Percentiles rank a stretch among this genome's conserved stretches.
phyloP scores from a whole-genome alignment of 1,140 invertebrate species.

The Forficula auricularia region DNA sequence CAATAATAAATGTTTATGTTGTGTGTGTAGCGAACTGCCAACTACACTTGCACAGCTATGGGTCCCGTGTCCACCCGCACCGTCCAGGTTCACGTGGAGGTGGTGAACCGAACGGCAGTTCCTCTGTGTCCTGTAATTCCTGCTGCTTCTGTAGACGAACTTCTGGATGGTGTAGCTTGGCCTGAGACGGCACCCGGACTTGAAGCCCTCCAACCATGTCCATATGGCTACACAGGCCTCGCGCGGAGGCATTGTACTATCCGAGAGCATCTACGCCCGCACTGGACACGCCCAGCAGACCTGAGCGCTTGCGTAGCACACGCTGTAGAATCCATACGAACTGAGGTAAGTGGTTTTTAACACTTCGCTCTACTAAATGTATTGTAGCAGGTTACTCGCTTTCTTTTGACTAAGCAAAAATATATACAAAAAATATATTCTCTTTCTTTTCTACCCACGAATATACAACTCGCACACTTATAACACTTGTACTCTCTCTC shows the following conservation, averaged over 20 bases:
- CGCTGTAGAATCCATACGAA: slow-evolving; percentile 39
- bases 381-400: too few species aligned
- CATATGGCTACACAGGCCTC: slow-evolving; percentile 24
- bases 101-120: slow-evolving; percentile 35
- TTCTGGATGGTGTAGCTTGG: slow-evolving; percentile 32
- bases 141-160: too few species aligned
- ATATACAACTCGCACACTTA: too few species aligned
- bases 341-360: slow-evolving; percentile 38
- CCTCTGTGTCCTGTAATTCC: slow-evolving; percentile 36
- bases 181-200: slow-evolving; percentile 41
- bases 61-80: slow-evolving; percentile 35
- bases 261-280: slow-evolving; percentile 37
- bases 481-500: too few species aligned
- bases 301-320: slow-evolving; percentile 52
- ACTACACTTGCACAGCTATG: slow-evolving; percentile 38
- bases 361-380: too few species aligned
- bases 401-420: too few species aligned
- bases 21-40: slow-evolving; percentile 35
- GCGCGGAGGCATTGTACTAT: slow-evolving; percentile 33
- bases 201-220: slow-evolving; percentile 38
- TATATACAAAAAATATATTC: too few species aligned
- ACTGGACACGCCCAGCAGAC: slow-evolving; percentile 54
- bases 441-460: too few species aligned
- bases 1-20: slow-evolving; percentile 6
- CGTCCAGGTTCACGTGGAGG: slow-evolving; percentile 37